Evolutionary conservation across 2,113 vertebrate species (phyloP).

Genomic region (Triplophysa siluroides): DNA sequence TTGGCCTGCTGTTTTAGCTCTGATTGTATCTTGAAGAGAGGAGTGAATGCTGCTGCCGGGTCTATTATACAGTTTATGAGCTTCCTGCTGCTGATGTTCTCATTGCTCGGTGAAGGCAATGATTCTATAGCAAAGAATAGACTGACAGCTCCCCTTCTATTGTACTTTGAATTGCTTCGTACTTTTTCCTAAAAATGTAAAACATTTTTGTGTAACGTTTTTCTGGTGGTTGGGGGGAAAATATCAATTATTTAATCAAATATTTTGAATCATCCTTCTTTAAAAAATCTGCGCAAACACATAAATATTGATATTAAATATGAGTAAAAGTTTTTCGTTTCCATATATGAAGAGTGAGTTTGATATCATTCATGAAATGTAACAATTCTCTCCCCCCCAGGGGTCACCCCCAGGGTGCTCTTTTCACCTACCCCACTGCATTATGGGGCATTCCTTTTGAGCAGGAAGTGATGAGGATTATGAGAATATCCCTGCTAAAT

Average conservation of each 20-base stretch:
- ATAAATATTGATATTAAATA: background rate
- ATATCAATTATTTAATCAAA: no score
- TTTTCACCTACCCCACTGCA: constrained; percentile 17
- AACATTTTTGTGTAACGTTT: no score
- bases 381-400: background rate
- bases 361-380: background rate
- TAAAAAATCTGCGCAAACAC: background rate
- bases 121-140: constrained; percentile 7
- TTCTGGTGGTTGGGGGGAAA: no score
- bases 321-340: no score
- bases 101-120: constrained; percentile 47
- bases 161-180: background rate
- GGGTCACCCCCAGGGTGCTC: background rate
- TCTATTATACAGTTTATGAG: constrained; percentile 58
- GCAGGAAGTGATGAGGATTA: constrained; percentile 72
- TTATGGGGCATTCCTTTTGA: constrained; percentile 58
- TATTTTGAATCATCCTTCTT: no score
- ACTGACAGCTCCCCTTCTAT: background rate
- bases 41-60: constrained; percentile 54
- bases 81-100: constrained; percentile 60
- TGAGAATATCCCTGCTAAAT: constrained; percentile 65
- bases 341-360: no score
- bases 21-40: constrained; percentile 65
- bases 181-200: background rate
- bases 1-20: constrained; percentile 59